These are phyloP conservation scores for Drosophila eugracilis DNA, from an alignment of 1,140 invertebrate species.

Conservation along the genomic window DNA sequence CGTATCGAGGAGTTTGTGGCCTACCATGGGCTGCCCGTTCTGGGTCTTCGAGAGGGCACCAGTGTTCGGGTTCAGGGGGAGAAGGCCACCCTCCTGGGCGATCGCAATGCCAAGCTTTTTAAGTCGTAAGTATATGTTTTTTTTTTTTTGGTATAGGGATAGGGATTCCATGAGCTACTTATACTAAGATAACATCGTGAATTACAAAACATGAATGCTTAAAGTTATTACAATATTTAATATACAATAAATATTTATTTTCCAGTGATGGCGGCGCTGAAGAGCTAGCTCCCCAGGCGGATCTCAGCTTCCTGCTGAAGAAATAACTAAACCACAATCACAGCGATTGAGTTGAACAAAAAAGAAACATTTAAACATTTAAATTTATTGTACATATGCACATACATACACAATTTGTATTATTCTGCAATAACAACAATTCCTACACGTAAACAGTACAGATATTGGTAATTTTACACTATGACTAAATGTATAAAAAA, in stretches of 20 bases:
- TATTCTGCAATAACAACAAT: conserved; percentile 57
- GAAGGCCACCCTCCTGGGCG: conserved; percentile 87
- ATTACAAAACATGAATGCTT: too few species aligned
- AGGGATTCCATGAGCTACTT: too few species aligned
- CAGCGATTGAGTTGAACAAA: conserved; percentile 10
- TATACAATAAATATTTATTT: conserved; percentile 23
- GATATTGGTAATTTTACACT: conserved; percentile 10
- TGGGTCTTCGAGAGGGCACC: conserved; percentile 90
- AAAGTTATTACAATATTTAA: background rate
- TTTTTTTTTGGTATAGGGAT: too few species aligned
- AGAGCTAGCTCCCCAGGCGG: conserved; percentile 86
- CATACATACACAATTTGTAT: conserved; percentile 30
- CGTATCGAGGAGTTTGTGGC: conserved; percentile 89
- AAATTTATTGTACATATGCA: conserved; percentile 40
- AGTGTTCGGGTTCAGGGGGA: conserved; percentile 88
- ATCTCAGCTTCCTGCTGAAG: conserved; percentile 87
- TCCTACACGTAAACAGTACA: conserved; percentile 18
- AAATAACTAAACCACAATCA: background rate
- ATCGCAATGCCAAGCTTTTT: conserved; percentile 88
- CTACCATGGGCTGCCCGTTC: conserved; percentile 87
- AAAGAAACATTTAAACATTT: conserved; percentile 18
- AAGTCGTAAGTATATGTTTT: conserved; percentile 86
- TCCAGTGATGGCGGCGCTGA: conserved; percentile 86
- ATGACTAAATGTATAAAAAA: conserved; percentile 30
- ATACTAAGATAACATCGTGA: too few species aligned